Percentiles rank a stretch among this genome's conserved stretches.
These are phyloP conservation scores for Carcina quercana DNA, from an alignment of 2,888 invertebrate genomes.

Conservation along the genomic window DNA sequence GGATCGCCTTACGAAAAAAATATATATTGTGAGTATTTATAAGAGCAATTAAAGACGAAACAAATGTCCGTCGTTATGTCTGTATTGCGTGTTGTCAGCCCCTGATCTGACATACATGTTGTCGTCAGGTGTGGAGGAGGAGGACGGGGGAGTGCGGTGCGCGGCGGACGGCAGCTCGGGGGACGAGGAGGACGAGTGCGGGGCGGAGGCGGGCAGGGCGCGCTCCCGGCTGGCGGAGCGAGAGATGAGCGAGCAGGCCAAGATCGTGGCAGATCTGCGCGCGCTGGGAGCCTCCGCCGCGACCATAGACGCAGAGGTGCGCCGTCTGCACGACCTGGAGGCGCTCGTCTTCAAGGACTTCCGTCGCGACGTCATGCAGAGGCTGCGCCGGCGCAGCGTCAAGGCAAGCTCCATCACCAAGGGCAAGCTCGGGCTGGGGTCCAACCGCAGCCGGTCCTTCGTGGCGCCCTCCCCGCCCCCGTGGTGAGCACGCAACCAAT, in stretches of 20 bases:
- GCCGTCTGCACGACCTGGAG: slow-evolving; percentile 93
- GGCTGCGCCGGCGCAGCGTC: slow-evolving; percentile 87
- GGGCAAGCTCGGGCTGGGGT: slow-evolving; percentile 83
- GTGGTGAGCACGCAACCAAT: slow-evolving; percentile 1
- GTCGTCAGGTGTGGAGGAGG: no score
- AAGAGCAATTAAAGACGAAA: no score
- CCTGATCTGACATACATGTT: no score
- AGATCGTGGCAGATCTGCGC: slow-evolving; percentile 93
- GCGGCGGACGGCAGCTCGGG: neutral
- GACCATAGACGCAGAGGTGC: slow-evolving; percentile 94
- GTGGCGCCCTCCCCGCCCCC: slow-evolving; percentile 78
- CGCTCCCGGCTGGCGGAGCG: slow-evolving; percentile 95
- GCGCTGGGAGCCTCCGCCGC: slow-evolving; percentile 91
- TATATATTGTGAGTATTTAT: no score
- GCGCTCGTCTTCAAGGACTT: slow-evolving; percentile 96
- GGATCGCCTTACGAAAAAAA: no score
- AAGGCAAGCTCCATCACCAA: slow-evolving; percentile 83
- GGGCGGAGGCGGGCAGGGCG: slow-evolving; percentile 87
- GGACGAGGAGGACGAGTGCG: slow-evolving; percentile 30
- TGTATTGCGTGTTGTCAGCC: no score
- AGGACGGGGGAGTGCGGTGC: slow-evolving; percentile 77
- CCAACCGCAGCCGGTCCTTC: slow-evolving; percentile 85
- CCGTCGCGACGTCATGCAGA: slow-evolving; percentile 94
- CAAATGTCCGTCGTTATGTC: no score
- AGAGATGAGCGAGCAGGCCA: slow-evolving; percentile 98